Percentiles rank a stretch among this genome's conserved stretches.
phyloP scores from a whole-genome alignment of 2,888 invertebrate species.

The Ypsolopha scabrella region DNA sequence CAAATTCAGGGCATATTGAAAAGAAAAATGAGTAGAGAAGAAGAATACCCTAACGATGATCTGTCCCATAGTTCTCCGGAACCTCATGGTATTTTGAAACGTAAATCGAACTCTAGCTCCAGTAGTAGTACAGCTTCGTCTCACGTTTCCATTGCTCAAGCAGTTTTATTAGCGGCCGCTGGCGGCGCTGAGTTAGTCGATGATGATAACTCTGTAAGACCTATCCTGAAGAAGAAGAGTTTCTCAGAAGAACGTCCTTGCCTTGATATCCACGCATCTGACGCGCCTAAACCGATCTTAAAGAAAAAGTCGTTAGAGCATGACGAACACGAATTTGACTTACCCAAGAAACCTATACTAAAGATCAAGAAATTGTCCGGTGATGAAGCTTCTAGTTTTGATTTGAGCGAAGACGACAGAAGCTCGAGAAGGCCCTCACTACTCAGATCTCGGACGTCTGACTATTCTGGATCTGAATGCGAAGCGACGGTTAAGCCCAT shows the following conservation, averaged over 20 bases:
- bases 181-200: conserved; percentile 68
- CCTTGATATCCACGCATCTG: conserved; percentile 49
- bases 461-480: conserved; percentile 68
- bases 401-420: conserved; percentile 65
- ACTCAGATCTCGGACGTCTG: conserved; percentile 64
- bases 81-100: conserved; percentile 84
- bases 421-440: conserved; percentile 70
- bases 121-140: conserved; percentile 74
- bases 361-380: conserved; percentile 78
- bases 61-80: conserved; percentile 74
- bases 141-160: conserved; percentile 77
- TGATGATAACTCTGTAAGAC: conserved; percentile 74
- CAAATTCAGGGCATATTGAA: conserved; percentile 78
- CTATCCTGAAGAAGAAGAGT: conserved; percentile 87
- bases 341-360: conserved; percentile 81
- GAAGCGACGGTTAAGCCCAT: conserved; percentile 73
- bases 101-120: conserved; percentile 79
- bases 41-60: conserved; percentile 74
- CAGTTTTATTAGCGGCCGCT: conserved; percentile 74
- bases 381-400: conserved; percentile 72
- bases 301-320: conserved; percentile 89
- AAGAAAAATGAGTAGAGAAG: conserved; percentile 74
- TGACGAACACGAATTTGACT: conserved; percentile 79
- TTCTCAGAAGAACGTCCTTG: conserved; percentile 76
- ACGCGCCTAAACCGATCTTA: conserved; percentile 80